Evolutionary conservation across 2,797 vertebrate species (phyloP).

Genomic region (Sylvia borin): DNA sequence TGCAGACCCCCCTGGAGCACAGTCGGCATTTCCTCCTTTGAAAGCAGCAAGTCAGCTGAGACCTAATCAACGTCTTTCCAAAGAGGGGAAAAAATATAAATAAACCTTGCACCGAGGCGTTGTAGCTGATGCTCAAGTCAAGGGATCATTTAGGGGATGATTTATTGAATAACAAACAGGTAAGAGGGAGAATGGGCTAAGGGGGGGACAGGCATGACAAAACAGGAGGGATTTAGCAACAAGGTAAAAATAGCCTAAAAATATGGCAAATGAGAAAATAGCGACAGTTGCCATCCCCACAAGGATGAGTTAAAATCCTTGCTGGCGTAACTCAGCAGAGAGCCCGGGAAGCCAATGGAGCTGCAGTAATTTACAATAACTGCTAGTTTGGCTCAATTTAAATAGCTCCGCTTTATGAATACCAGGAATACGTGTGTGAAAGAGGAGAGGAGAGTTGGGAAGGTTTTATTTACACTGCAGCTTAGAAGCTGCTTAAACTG

Average conservation of each 20-base stretch:
- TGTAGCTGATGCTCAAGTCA: background rate
- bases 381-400: slow-evolving; percentile 47
- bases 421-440: background rate
- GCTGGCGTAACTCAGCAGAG: slow-evolving; percentile 1
- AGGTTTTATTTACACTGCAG: slow-evolving; percentile 49
- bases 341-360: background rate
- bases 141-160: background rate
- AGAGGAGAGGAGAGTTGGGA: slow-evolving; percentile 17
- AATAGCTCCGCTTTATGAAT: slow-evolving; percentile 27
- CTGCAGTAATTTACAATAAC: slow-evolving; percentile 58
- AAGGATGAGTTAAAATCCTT: slow-evolving; percentile 50
- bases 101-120: background rate
- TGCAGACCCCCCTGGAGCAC: background rate
- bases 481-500: slow-evolving; percentile 62
- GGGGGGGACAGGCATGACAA: background rate
- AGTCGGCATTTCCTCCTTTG: background rate
- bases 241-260: slow-evolving; percentile 30
- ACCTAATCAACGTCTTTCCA: background rate
- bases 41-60: background rate
- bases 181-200: background rate
- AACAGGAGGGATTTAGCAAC: slow-evolving; percentile 4
- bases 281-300: slow-evolving; percentile 1
- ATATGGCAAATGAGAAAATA: slow-evolving; percentile 8
- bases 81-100: background rate
- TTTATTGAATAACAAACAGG: background rate